Conservation (phyloP, 2,113 vertebrate species). For the Ailuropoda melanoleuca region DNA sequence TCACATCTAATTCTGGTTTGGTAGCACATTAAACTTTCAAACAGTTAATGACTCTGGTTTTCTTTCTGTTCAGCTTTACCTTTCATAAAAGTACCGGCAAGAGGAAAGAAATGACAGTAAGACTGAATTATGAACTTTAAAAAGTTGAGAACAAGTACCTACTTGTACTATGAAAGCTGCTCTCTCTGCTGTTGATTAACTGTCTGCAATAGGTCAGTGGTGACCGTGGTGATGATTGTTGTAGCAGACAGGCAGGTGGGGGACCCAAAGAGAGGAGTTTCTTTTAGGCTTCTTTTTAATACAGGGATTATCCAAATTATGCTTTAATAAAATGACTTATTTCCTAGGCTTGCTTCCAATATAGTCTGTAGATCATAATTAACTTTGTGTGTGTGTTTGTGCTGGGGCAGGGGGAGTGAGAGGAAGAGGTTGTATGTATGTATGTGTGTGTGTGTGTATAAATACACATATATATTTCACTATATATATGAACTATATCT, state of each 20-base stretch:
- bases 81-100: conserved; percentile 78
- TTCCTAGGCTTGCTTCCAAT: conserved; percentile 40
- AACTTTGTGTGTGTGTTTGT: background rate
- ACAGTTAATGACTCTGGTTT: conserved; percentile 89
- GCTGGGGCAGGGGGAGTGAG: background rate
- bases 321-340: background rate
- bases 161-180: conserved; percentile 71
- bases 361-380: conserved; percentile 13
- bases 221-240: background rate
- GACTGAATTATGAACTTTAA: conserved; percentile 82
- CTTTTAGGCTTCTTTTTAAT: background rate
- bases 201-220: conserved; percentile 50
- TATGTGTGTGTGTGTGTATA: background rate
- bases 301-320: conserved; percentile 8
- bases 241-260: conserved; percentile 62
- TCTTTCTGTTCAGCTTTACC: conserved; percentile 80
- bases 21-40: conserved; percentile 84
- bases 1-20: conserved; percentile 88
- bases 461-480: background rate
- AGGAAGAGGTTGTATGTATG: background rate
- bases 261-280: background rate
- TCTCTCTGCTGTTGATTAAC: conserved; percentile 72
- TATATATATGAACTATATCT: background rate
- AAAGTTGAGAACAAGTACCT: conserved; percentile 79
- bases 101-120: conserved; percentile 83